Percentiles rank a stretch among this genome's conserved stretches.
Conservation (phyloP, 2,888 invertebrate genomes). For the Agrochola lychnidis region DNA sequence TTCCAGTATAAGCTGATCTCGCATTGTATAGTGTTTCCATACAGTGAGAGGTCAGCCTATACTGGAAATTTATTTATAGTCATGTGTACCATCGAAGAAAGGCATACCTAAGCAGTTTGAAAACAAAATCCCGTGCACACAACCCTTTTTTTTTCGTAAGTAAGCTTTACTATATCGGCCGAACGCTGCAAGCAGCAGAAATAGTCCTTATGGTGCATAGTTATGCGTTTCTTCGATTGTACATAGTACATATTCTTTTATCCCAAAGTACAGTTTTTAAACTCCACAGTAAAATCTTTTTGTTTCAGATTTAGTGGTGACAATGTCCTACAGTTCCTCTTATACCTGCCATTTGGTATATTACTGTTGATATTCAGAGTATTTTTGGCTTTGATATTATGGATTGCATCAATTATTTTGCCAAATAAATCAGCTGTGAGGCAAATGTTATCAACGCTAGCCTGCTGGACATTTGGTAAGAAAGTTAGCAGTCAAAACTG, state of each 20-base stretch:
- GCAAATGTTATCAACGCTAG: conserved; percentile 90
- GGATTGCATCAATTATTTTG: conserved; percentile 90
- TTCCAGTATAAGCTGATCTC: too few relatives aligned
- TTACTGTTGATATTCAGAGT: conserved; percentile 87
- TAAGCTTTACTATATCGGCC: too few relatives aligned
- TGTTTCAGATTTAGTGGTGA: conserved; percentile 89
- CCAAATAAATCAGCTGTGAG: conserved; percentile 90
- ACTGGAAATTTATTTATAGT: too few relatives aligned
- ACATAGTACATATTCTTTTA: neutral
- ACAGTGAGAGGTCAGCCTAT: too few relatives aligned
- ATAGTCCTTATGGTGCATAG: too few relatives aligned
- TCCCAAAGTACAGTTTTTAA: neutral
- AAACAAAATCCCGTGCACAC: too few relatives aligned
- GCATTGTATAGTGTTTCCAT: too few relatives aligned
- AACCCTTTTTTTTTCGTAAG: too few relatives aligned
- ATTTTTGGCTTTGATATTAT: conserved; percentile 88
- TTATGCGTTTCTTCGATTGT: too few relatives aligned
- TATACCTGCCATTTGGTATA: conserved; percentile 91
- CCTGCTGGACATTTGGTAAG: conserved; percentile 91
- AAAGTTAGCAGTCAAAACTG: neutral
- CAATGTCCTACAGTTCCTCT: conserved; percentile 86
- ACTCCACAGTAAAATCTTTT: neutral
- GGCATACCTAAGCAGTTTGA: too few relatives aligned
- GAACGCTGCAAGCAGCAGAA: too few relatives aligned
- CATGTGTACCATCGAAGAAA: too few relatives aligned